A percentile compares a stretch with the other conserved stretches of the same genome.
Conservation (phyloP, 2,113 vertebrate genomes). For the Ascaphus truei region DNA sequence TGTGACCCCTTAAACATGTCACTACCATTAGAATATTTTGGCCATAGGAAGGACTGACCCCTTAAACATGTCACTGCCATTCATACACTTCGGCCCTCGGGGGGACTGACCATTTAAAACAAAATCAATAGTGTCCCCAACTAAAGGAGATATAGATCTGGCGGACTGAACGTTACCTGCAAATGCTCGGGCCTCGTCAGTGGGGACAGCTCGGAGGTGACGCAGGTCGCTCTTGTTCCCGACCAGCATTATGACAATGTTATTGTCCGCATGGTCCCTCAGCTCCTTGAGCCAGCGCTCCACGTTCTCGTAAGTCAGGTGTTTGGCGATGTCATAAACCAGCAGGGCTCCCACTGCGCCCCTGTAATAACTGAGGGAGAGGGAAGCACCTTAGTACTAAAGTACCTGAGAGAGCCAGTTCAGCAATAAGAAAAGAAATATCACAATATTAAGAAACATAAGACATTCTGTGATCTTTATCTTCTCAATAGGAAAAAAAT, state of each 20-base stretch:
- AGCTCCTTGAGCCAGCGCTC: conserved; percentile 97
- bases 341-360: conserved; percentile 88
- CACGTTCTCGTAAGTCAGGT: conserved; percentile 92
- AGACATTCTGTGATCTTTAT: too few relatives aligned
- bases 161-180: conserved; percentile 63
- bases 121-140: too few relatives aligned
- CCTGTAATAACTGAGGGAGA: conserved; percentile 89
- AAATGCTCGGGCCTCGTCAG: conserved; percentile 86
- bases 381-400: too few relatives aligned
- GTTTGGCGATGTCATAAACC: conserved; percentile 95
- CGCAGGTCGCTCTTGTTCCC: conserved; percentile 95
- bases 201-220: conserved; percentile 88
- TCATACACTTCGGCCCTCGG: too few relatives aligned
- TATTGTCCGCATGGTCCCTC: conserved; percentile 93
- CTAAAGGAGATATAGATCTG: too few relatives aligned
- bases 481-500: too few relatives aligned
- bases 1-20: too few relatives aligned
- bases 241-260: conserved; percentile 96
- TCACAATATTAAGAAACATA: not conserved
- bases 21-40: too few relatives aligned
- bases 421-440: not conserved
- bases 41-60: too few relatives aligned
- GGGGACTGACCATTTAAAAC: too few relatives aligned
- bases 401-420: conserved; percentile 32
- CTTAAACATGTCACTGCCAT: too few relatives aligned